These are phyloP conservation scores for Noctua comes DNA, from an alignment of 2,888 invertebrate species.

Conservation along the genomic window DNA sequence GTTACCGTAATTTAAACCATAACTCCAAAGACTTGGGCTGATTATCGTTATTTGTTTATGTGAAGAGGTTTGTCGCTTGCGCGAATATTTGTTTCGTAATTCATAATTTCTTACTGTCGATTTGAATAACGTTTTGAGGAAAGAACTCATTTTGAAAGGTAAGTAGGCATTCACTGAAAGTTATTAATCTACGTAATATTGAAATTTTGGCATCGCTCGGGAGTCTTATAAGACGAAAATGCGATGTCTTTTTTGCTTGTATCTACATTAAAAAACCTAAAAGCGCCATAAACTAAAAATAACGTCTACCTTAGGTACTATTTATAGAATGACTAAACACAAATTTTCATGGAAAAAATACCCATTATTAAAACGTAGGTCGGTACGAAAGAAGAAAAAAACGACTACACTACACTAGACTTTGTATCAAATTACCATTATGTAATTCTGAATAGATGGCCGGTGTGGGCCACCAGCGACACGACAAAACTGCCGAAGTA, in stretches of 20 bases:
- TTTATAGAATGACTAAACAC: no score
- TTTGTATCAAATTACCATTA: no score
- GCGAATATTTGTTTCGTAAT: constrained; percentile 48
- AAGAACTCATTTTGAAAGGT: constrained; percentile 37
- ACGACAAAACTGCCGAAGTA: no score
- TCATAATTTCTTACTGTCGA: constrained; percentile 51
- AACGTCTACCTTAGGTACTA: no score
- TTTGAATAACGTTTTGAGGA: constrained; percentile 43
- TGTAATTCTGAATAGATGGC: no score
- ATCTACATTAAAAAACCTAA: no score
- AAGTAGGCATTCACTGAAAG: constrained; percentile 7
- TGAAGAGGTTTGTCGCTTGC: constrained; percentile 11
- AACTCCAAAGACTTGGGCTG: fast-evolving
- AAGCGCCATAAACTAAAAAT: no score
- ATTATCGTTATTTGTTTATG: background rate
- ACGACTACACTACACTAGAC: no score
- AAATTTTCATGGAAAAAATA: no score
- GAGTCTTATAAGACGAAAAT: constrained; percentile 38
- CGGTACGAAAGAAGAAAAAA: no score
- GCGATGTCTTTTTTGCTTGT: background rate
- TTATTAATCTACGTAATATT: constrained; percentile 2
- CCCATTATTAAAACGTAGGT: no score
- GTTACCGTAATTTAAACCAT: constrained; percentile 24
- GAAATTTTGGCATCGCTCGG: constrained; percentile 40
- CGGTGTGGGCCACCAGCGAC: no score